Conservation (phyloP, 2,113 vertebrate genomes). For the Leuciscus idus region DNA sequence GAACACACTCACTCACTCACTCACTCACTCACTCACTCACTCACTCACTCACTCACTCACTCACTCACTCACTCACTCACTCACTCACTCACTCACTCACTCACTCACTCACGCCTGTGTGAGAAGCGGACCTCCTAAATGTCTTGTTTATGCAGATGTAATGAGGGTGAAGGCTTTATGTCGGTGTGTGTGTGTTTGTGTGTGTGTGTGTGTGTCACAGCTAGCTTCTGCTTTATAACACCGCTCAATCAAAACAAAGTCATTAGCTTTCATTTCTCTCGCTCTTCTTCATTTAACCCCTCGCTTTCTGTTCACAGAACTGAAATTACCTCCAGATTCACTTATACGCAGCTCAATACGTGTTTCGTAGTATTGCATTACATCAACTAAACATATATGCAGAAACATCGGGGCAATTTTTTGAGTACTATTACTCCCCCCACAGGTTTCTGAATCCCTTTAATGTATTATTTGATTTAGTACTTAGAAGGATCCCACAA, state of each 20-base stretch:
- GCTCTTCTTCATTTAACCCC: neutral
- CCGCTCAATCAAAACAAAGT: slow-evolving; percentile 11
- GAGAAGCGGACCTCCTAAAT: neutral
- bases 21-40: too few relatives aligned
- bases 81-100: neutral
- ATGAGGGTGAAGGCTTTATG: slow-evolving; percentile 1
- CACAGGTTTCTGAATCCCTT: too few relatives aligned
- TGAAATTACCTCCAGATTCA: neutral
- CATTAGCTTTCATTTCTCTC: slow-evolving; percentile 37
- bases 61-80: too few relatives aligned
- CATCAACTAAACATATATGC: too few relatives aligned
- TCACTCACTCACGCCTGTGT: neutral
- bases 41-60: too few relatives aligned
- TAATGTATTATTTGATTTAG: too few relatives aligned
- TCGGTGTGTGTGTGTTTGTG: neutral
- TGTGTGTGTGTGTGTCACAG: slow-evolving; percentile 11
- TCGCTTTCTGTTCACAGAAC: neutral
- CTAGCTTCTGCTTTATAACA: slow-evolving; percentile 22
- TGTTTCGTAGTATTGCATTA: too few relatives aligned
- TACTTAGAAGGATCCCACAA: too few relatives aligned
- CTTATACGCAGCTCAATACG: neutral
- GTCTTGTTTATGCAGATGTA: slow-evolving; percentile 37
- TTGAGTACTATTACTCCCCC: too few relatives aligned
- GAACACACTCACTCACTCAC: too few relatives aligned
- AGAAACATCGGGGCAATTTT: too few relatives aligned